A percentile compares a stretch with the other conserved stretches of the same genome.
These are phyloP conservation scores for Sebastolobus alascanus DNA, from an alignment of 2,797 vertebrate genomes.

Conservation along the genomic window DNA sequence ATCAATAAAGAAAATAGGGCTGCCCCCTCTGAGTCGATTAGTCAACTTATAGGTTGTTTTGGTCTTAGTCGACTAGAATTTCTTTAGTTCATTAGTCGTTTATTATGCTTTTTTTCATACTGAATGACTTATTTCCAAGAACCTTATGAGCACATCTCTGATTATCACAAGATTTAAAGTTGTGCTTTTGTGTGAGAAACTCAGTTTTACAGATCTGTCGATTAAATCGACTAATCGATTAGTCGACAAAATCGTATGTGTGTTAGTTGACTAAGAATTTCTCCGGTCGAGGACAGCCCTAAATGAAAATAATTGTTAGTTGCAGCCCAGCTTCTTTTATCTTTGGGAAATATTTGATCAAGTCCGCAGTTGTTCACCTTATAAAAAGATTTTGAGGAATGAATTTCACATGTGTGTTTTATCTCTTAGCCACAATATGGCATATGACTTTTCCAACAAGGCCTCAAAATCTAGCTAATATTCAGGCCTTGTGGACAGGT, in stretches of 20 bases:
- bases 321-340: background rate
- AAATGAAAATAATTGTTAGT: background rate
- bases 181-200: too few species aligned
- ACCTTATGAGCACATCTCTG: too few species aligned
- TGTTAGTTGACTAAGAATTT: too few species aligned
- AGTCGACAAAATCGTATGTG: too few species aligned
- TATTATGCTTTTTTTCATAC: too few species aligned
- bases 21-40: background rate
- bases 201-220: too few species aligned
- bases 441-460: constrained; percentile 7
- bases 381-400: background rate
- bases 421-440: constrained; percentile 13
- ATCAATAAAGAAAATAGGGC: background rate
- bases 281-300: too few species aligned
- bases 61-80: too few species aligned
- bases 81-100: background rate
- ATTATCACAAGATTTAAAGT: too few species aligned
- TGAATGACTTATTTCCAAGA: too few species aligned
- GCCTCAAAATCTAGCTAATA: background rate
- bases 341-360: constrained; percentile 5
- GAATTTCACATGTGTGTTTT: background rate
- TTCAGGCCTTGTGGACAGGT: background rate
- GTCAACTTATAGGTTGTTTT: too few species aligned
- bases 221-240: too few species aligned
- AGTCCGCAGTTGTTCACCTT: background rate